A percentile compares a stretch with the other conserved stretches of the same genome.
These are phyloP conservation scores for Macrotus californicus DNA, from an alignment of 2,113 vertebrate genomes.

Conservation along the genomic window DNA sequence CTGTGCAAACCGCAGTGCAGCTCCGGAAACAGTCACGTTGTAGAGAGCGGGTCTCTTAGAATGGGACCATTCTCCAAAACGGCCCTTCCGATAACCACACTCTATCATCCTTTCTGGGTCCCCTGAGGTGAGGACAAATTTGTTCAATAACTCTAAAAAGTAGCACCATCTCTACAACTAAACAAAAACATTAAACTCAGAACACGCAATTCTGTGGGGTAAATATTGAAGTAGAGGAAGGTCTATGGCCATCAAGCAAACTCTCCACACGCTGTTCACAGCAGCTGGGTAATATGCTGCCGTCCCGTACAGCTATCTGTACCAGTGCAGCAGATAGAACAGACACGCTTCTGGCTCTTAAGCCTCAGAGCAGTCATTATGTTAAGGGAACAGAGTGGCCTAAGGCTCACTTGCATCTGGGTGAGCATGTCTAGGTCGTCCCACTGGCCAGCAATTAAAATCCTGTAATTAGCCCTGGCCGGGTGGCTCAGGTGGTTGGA, in stretches of 20 bases:
- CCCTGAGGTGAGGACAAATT: not conserved
- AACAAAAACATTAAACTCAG: not conserved
- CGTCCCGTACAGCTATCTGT: not conserved
- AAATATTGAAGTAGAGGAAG: not conserved
- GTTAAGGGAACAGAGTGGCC: not conserved
- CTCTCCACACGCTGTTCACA: not conserved
- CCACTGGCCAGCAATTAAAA: not conserved
- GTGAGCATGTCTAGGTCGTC: not conserved
- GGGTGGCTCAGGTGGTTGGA: no score
- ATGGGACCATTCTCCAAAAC: not conserved
- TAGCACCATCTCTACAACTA: not conserved
- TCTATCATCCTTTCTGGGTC: not conserved
- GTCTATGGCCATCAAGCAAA: not conserved
- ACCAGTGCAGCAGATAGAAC: not conserved
- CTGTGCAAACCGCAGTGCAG: not conserved
- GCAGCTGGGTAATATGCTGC: not conserved
- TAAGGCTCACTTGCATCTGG: not conserved
- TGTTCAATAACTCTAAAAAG: not conserved
- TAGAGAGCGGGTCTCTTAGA: not conserved
- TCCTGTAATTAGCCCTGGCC: not conserved
- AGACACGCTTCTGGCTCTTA: not conserved
- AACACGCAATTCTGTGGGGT: not conserved
- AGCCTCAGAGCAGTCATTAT: not conserved
- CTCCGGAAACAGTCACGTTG: not conserved
- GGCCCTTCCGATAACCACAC: not conserved